Conservation (phyloP, 2,113 vertebrate genomes). For the Pleuronectes platessa region DNA sequence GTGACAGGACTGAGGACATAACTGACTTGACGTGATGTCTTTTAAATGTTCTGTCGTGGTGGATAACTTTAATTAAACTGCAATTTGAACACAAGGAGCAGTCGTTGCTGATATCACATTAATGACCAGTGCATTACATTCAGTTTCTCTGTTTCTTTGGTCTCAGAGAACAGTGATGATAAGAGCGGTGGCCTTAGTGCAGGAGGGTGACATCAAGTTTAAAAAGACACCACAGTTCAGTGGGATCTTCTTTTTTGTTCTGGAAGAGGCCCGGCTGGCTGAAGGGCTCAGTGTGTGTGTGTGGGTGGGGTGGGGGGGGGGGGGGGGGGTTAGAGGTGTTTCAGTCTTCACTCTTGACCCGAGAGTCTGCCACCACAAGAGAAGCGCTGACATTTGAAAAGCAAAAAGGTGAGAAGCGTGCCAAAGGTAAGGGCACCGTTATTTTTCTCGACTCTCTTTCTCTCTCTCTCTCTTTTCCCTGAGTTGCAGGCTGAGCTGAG, state of each 20-base stretch:
- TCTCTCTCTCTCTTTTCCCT: constrained; percentile 5
- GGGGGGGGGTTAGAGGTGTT: constrained; percentile 13
- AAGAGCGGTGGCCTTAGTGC: background rate
- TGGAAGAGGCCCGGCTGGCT: constrained; percentile 1
- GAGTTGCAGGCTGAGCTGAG: constrained; percentile 5
- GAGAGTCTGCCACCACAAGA: constrained; percentile 50
- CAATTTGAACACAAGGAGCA: background rate
- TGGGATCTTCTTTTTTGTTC: background rate
- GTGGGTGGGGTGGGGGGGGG: background rate
- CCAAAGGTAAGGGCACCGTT: constrained; percentile 20
- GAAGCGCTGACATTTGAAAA: constrained; percentile 53
- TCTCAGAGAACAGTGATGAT: too few species aligned
- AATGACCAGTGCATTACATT: too few species aligned
- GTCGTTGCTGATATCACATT: background rate
- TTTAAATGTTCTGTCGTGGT: too few species aligned
- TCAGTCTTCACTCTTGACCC: constrained; percentile 63
- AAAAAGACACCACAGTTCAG: background rate
- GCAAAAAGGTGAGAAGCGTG: constrained; percentile 32
- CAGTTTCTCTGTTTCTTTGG: too few species aligned
- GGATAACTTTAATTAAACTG: background rate
- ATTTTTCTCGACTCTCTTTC: background rate
- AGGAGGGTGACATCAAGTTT: background rate
- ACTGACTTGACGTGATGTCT: background rate
- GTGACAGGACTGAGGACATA: background rate
- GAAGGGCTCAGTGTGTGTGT: background rate